phyloP scores from a whole-genome alignment of 92 coral and sea anemone genomes.

The Scolanthus callimorphus region DNA sequence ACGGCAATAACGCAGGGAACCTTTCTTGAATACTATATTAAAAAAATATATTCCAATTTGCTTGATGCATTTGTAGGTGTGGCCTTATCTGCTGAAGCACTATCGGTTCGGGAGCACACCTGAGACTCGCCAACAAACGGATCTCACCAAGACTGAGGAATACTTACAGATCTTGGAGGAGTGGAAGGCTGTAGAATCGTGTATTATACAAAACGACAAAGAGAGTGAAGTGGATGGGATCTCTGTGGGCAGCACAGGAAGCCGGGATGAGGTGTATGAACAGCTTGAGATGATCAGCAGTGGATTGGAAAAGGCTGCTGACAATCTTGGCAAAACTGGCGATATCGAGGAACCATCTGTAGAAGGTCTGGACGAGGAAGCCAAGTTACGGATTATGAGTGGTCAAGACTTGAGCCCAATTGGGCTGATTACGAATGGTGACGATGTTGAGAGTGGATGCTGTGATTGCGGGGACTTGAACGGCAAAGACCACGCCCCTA shows the following conservation, averaged over 20 bases:
- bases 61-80: conserved; percentile 65
- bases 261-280: conserved; percentile 90
- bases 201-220: conserved; percentile 69
- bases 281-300: conserved; percentile 84
- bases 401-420: conserved; percentile 46
- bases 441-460: conserved; percentile 84
- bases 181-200: conserved; percentile 87
- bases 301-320: conserved; percentile 45
- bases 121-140: conserved; percentile 58
- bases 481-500: conserved; percentile 25
- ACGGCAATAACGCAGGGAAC: background rate
- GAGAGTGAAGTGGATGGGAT: conserved; percentile 88
- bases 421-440: conserved; percentile 40
- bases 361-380: conserved; percentile 46
- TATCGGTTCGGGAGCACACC: conserved; percentile 89
- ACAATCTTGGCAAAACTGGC: conserved; percentile 44
- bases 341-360: conserved; percentile 78
- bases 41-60: too few relatives aligned
- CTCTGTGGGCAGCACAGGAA: conserved; percentile 90
- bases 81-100: conserved; percentile 94
- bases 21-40: too few relatives aligned
- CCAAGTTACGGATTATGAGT: conserved; percentile 46
- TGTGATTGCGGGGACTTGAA: conserved; percentile 75
- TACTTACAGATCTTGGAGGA: conserved; percentile 70
- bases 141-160: conserved; percentile 43